phyloP scores from a whole-genome alignment of 2,797 vertebrate species.

The Glyptemys insculpta region DNA sequence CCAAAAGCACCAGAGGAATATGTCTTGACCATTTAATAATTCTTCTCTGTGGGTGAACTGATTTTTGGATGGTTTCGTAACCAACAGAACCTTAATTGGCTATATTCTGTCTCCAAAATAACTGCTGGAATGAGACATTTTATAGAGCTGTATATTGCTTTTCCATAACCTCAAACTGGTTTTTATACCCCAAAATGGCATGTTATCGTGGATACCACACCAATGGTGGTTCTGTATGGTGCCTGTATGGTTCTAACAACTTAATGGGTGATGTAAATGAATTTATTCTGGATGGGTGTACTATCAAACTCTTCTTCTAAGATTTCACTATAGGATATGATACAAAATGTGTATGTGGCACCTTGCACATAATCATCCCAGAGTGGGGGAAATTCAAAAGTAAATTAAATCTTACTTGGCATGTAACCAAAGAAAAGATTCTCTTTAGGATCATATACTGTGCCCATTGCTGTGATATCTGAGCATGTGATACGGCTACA shows the following conservation, averaged over 20 bases:
- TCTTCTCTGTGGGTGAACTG: conserved; percentile 55
- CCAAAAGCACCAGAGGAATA: conserved; percentile 28
- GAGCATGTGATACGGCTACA: neutral
- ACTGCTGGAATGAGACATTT: conserved; percentile 50
- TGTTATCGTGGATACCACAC: neutral
- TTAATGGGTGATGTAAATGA: neutral
- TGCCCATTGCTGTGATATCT: neutral
- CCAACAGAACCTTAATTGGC: conserved; percentile 54
- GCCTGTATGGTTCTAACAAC: neutral
- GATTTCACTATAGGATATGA: neutral
- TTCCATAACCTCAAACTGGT: neutral
- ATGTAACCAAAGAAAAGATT: neutral
- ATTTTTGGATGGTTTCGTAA: conserved; percentile 51
- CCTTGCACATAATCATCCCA: neutral
- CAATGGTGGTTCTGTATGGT: neutral
- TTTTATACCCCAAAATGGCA: conserved; percentile 46
- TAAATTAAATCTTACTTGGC: neutral
- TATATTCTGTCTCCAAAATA: conserved; percentile 49
- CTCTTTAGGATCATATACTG: fast-evolving
- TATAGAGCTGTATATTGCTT: conserved; percentile 36
- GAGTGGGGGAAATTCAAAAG: neutral
- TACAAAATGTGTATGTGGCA: neutral
- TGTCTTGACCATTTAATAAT: conserved; percentile 30
- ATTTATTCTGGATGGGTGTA: neutral
- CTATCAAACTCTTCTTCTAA: neutral